Evolutionary conservation across 2,113 vertebrate genomes (phyloP).

Genomic region (Phrynocephalus versicolor): DNA sequence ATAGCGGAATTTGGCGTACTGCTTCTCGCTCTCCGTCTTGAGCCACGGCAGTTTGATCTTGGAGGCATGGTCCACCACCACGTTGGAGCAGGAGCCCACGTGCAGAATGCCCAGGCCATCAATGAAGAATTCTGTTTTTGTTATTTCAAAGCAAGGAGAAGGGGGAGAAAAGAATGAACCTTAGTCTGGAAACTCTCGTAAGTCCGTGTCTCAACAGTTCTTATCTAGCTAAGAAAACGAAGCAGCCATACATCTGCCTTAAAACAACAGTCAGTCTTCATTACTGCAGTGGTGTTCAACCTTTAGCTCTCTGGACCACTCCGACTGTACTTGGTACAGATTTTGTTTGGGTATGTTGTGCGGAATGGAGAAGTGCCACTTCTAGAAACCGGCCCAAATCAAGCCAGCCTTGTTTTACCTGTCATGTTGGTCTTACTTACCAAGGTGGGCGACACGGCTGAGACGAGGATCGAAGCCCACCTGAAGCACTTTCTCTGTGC

Average conservation of each 20-base stretch:
- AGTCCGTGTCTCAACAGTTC: too few species aligned
- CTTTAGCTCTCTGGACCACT: not conserved
- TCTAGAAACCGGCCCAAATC: not conserved
- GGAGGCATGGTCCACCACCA: slow-evolving; percentile 86
- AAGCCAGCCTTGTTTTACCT: not conserved
- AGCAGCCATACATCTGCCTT: not conserved
- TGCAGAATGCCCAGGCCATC: slow-evolving; percentile 86
- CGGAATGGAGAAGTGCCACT: not conserved
- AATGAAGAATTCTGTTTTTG: slow-evolving; percentile 86
- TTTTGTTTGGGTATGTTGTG: not conserved
- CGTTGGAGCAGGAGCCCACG: slow-evolving; percentile 87
- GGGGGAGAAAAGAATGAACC: not conserved
- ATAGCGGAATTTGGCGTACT: slow-evolving; percentile 85
- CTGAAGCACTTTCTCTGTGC: slow-evolving; percentile 82
- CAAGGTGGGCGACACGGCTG: slow-evolving; percentile 80
- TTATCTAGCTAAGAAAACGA: too few species aligned
- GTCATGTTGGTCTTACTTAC: slow-evolving; percentile 67
- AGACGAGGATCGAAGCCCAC: slow-evolving; percentile 88
- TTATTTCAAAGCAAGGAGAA: not conserved
- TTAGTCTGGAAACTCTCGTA: not conserved
- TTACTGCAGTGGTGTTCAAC: not conserved
- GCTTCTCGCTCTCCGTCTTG: slow-evolving; percentile 71
- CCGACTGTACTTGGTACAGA: not conserved
- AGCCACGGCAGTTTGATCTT: slow-evolving; percentile 88
- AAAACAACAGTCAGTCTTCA: not conserved